Conservation (phyloP, 2,113 vertebrate species). For the Centropristis striata region DNA sequence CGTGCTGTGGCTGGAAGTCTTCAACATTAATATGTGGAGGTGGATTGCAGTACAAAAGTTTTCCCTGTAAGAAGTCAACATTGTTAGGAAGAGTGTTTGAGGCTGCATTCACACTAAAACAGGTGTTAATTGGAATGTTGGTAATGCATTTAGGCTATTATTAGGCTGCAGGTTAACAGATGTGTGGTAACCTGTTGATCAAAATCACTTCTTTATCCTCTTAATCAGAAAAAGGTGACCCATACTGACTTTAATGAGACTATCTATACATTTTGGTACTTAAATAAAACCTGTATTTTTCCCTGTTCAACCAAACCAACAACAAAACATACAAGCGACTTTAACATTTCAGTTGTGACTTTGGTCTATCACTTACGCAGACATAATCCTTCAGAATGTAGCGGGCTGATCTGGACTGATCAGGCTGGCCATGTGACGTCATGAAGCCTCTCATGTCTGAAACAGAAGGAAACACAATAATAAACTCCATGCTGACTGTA, state of each 20-base stretch:
- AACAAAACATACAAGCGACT: not conserved
- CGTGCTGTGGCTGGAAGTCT: slow-evolving; percentile 91
- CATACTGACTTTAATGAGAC: not conserved
- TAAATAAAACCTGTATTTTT: not conserved
- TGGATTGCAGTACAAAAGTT: slow-evolving; percentile 94
- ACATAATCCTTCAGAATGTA: slow-evolving; percentile 98
- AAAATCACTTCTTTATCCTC: not conserved
- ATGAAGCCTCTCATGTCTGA: slow-evolving; percentile 97
- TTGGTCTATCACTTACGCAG: slow-evolving; percentile 81
- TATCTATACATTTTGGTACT: not conserved
- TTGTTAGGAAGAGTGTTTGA: not conserved
- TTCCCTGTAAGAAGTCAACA: slow-evolving; percentile 86
- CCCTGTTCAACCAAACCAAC: not conserved
- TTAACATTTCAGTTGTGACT: not conserved
- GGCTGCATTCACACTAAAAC: too few species aligned
- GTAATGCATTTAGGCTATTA: too few species aligned
- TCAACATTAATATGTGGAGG: slow-evolving; percentile 87
- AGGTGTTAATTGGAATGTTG: too few species aligned
- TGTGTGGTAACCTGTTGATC: not conserved
- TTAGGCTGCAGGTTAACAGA: not conserved
- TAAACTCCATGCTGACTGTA: not conserved
- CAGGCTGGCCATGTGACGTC: slow-evolving; percentile 96
- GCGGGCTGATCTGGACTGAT: slow-evolving; percentile 94
- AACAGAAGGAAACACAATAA: slow-evolving; percentile 35
- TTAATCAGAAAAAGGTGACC: not conserved